Evolutionary conservation across 2,797 vertebrate species (phyloP).

Genomic region (Malurus splendens): DNA sequence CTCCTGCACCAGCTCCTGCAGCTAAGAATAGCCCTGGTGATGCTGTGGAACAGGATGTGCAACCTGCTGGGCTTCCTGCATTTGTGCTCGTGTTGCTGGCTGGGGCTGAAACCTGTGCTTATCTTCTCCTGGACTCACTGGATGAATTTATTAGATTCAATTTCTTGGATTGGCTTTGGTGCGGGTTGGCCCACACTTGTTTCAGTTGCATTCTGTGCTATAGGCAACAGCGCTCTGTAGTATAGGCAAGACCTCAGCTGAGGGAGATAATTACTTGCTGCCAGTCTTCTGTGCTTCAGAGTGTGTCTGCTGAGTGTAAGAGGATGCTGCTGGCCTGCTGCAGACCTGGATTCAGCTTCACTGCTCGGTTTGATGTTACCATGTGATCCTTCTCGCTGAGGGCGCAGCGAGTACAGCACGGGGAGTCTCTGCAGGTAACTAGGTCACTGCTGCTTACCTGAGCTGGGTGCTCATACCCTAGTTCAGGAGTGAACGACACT

Average conservation of each 20-base stretch:
- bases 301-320: not conserved
- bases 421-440: not conserved
- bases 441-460: not conserved
- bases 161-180: not conserved
- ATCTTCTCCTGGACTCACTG: not conserved
- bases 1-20: not conserved
- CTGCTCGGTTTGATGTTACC: not conserved
- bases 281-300: not conserved
- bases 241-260: not conserved
- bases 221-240: not conserved
- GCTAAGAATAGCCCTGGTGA: slow-evolving; percentile 15
- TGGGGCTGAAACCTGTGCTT: not conserved
- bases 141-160: not conserved
- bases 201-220: not conserved
- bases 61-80: slow-evolving; percentile 56
- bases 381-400: not conserved
- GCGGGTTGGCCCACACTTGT: not conserved
- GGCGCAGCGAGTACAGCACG: accelerated
- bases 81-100: not conserved
- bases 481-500: not conserved
- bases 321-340: not conserved
- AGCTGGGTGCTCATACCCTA: not conserved
- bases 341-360: not conserved
- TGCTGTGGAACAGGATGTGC: slow-evolving; percentile 39
- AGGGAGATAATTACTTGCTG: not conserved